These are phyloP conservation scores for Lacanobia wlatinum DNA, from an alignment of 2,888 invertebrate genomes.

Conservation along the genomic window DNA sequence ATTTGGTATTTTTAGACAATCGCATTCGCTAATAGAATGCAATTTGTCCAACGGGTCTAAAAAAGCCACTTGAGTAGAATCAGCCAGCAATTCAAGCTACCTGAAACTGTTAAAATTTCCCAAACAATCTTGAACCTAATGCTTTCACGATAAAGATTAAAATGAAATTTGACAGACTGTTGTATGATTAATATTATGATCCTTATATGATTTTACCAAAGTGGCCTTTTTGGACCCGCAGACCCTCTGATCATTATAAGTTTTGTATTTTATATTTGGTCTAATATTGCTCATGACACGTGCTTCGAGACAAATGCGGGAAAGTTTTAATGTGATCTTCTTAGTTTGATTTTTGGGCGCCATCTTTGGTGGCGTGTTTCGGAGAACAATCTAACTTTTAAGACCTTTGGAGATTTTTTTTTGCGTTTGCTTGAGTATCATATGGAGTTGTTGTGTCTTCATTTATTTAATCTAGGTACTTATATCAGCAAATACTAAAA, in stretches of 20 bases:
- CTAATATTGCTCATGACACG: background rate
- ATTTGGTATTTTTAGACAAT: too few species aligned
- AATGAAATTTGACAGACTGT: too few species aligned
- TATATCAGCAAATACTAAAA: background rate
- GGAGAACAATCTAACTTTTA: constrained; percentile 6
- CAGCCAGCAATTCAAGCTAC: too few species aligned
- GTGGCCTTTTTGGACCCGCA: too few species aligned
- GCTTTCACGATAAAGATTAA: too few species aligned
- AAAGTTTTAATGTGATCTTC: constrained; percentile 3
- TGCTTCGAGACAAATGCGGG: background rate
- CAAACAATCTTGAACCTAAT: too few species aligned
- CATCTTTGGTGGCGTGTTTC: background rate
- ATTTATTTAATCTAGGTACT: background rate
- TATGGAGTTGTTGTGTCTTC: background rate
- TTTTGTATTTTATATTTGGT: constrained; percentile 21
- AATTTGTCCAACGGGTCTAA: too few species aligned
- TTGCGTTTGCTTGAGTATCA: background rate
- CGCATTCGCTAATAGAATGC: too few species aligned
- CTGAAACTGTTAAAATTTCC: too few species aligned
- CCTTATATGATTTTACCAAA: too few species aligned
- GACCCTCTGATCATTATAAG: background rate
- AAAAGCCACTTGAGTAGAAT: too few species aligned
- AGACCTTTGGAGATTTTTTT: constrained; percentile 1
- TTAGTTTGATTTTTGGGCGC: background rate
- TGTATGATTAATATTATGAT: too few species aligned